Conservation (phyloP, 2,888 invertebrate genomes). For the Leistus spinibarbis region DNA sequence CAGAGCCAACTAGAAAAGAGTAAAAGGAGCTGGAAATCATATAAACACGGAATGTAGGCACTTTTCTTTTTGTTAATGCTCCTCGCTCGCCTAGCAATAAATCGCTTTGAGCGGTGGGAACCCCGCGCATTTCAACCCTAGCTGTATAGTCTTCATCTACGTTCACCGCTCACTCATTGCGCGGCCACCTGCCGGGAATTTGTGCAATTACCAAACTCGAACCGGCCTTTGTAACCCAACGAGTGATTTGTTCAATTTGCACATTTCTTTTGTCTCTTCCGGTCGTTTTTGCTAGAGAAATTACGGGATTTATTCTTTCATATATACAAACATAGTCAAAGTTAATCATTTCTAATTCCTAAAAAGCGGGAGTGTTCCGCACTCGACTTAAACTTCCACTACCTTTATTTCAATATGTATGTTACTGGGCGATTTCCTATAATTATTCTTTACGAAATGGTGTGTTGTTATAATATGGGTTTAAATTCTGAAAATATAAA, state of each 20-base stretch:
- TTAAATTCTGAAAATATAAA: neutral
- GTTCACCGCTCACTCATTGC: constrained; percentile 28
- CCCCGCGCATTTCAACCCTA: neutral
- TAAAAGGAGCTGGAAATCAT: neutral
- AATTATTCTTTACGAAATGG: too few relatives aligned
- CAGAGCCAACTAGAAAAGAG: neutral
- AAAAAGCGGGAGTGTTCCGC: too few relatives aligned
- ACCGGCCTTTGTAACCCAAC: constrained; percentile 28
- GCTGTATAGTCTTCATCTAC: neutral
- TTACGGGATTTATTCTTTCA: neutral
- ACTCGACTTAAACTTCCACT: too few relatives aligned
- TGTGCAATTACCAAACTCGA: constrained; percentile 27
- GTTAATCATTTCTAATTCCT: neutral
- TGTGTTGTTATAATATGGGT: neutral
- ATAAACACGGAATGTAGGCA: constrained; percentile 19
- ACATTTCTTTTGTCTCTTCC: constrained; percentile 32
- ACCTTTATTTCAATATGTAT: too few relatives aligned
- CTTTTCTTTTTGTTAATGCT: constrained; percentile 34
- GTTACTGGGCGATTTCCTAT: too few relatives aligned
- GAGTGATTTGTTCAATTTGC: constrained; percentile 39
- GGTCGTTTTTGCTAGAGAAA: constrained; percentile 2
- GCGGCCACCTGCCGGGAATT: constrained; percentile 37
- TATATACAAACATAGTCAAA: neutral
- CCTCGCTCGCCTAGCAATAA: constrained; percentile 23
- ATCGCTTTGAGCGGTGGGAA: constrained; percentile 33